A percentile compares a stretch with the other conserved stretches of the same genome.
These are phyloP conservation scores for Ommatoiulus sabulosus DNA, from an alignment of 2,888 invertebrate genomes.

Conservation along the genomic window DNA sequence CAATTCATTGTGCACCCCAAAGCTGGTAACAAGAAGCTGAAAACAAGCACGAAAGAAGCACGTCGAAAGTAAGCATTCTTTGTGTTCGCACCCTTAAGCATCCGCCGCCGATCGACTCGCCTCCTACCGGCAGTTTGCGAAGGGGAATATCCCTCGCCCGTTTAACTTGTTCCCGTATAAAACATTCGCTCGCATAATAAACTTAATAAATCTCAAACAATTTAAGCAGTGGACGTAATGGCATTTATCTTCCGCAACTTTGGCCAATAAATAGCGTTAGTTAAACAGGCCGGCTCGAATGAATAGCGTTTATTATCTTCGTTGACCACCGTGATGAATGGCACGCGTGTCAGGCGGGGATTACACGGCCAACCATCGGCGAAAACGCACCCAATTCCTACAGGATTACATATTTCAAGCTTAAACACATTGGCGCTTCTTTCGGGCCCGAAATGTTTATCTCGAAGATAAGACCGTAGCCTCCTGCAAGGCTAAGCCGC, in stretches of 20 bases:
- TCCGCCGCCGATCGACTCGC: too few relatives aligned
- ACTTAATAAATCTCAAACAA: not conserved
- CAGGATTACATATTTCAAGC: conserved; percentile 33
- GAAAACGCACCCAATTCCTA: not conserved
- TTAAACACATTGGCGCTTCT: conserved; percentile 16
- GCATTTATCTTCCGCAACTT: not conserved
- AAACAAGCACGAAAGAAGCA: too few relatives aligned
- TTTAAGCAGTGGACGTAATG: not conserved
- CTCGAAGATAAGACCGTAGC: not conserved
- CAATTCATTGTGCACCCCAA: too few relatives aligned
- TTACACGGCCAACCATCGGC: not conserved
- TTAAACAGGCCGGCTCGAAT: not conserved
- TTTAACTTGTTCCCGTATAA: not conserved
- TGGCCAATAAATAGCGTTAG: not conserved
- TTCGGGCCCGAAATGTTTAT: conserved; percentile 8
- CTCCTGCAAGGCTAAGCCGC: conserved; percentile 19
- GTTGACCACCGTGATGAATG: conserved; percentile 30
- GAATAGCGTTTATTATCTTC: conserved; percentile 1
- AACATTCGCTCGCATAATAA: not conserved
- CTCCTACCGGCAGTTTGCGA: too few relatives aligned
- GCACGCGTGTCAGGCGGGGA: not conserved
- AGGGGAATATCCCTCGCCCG: not conserved
- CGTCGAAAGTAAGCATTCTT: too few relatives aligned
- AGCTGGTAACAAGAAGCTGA: too few relatives aligned
- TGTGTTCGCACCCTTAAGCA: too few relatives aligned